Evolutionary conservation across 2,888 invertebrate genomes (phyloP), one percentile per base, ranked within the genome.

Genomic region (Drosophila rubida): DNA sequence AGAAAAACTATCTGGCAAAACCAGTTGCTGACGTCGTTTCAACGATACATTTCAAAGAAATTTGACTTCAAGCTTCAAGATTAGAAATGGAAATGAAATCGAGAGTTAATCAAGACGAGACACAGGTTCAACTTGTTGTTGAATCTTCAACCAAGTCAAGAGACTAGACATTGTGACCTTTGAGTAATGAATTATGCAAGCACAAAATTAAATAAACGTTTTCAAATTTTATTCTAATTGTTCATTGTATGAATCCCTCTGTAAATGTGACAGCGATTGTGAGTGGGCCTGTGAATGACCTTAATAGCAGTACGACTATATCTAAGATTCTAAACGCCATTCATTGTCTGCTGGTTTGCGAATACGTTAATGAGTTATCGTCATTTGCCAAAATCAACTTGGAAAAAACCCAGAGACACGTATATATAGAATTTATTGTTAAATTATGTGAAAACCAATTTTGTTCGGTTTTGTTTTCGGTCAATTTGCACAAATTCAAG

Each of bases 81-180:
- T 69, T 69, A 78, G 71, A 85, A 85, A 80, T 80, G 77, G 68
- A 85, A 88, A 89, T 76, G 80, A 89, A 88, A 89, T 64, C 70
- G 86, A 87, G 79, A 89, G 89, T 57, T 42, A 41, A 46, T 41
- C 13, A 32, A 23, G 30, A 39, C 16, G 39, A 16, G 25, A 6
- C 25, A 25, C 25, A 25, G 25, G 25, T 25, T 25, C 6, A 25
- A 25, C 25, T 25, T 25, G 25, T 25, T 25, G 25, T 25, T 6
- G 25, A 6, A 25, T 25, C 25, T 25, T 25, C 0, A 6, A 25
- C 25, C 25, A 25, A 6, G 25, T 25, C 25, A 6, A 5, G 13
- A 44, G 51, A 30, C 25, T 23, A 35, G 41, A 30, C 25, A 13
- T 16, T 32, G 42, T 48, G 58, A 59, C 59, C 69, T 62, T 60